phyloP scores from a whole-genome alignment of 2,888 invertebrate genomes.

The Choristoneura rosaceana region DNA sequence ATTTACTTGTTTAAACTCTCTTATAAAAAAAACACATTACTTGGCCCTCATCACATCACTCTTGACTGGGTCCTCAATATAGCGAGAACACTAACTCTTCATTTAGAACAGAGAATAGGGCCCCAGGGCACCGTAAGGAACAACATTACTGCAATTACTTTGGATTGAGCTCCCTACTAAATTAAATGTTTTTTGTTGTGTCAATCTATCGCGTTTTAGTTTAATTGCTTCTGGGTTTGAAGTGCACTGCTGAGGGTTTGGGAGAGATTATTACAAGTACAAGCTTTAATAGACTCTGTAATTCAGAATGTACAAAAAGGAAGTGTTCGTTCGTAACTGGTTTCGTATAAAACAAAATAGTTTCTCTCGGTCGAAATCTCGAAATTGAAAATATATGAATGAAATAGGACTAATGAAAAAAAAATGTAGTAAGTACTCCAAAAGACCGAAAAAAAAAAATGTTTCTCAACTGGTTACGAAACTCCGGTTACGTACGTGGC shows the following conservation, averaged over 20 bases:
- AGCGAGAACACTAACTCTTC: constrained; percentile 34
- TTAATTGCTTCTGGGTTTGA: constrained; percentile 5
- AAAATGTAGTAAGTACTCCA: no score
- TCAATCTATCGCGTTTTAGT: constrained; percentile 1
- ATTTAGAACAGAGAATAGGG: constrained; percentile 27
- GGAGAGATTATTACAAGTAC: not conserved
- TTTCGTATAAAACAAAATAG: no score
- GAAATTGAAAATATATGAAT: no score
- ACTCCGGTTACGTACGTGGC: no score
- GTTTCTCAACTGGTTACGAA: no score
- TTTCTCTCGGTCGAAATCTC: no score
- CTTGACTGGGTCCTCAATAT: constrained; percentile 2
- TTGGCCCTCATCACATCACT: not conserved
- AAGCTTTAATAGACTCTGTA: not conserved
- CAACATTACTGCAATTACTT: constrained; percentile 37
- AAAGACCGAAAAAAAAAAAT: no score
- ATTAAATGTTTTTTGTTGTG: constrained; percentile 36
- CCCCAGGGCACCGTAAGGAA: constrained; percentile 29
- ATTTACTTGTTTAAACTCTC: no score
- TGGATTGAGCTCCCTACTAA: constrained; percentile 35
- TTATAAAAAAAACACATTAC: not conserved
- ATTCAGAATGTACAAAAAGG: no score
- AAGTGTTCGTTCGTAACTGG: no score
- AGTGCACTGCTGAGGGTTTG: not conserved
- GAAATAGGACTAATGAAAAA: no score